phyloP scores from a whole-genome alignment of 2,113 vertebrate genomes.

The Malurus elegans region DNA sequence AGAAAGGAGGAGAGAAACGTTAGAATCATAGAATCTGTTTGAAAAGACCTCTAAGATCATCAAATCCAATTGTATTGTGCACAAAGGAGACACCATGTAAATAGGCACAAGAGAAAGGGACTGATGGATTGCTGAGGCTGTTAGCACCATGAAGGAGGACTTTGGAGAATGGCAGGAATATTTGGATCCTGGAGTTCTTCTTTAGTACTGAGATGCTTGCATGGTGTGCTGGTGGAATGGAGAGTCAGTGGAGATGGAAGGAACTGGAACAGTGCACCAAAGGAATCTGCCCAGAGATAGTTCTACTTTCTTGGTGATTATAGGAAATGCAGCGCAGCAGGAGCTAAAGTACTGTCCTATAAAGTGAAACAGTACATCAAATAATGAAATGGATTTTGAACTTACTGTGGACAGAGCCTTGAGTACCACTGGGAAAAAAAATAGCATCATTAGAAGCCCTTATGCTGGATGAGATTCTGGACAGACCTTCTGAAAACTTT shows the following conservation, averaged over 20 bases:
- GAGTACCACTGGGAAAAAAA: not conserved
- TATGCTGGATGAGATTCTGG: not conserved
- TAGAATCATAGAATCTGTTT: not conserved
- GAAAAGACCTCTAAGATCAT: not conserved
- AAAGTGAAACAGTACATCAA: not conserved
- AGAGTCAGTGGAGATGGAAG: not conserved
- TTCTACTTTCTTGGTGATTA: not conserved
- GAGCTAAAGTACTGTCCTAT: not conserved
- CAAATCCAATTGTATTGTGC: not conserved
- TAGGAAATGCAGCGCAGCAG: not conserved
- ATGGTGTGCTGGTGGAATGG: not conserved
- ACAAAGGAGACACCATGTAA: not conserved
- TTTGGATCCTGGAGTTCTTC: not conserved
- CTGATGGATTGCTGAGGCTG: not conserved
- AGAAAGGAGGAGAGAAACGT: not conserved
- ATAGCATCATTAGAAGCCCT: not conserved
- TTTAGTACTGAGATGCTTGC: not conserved
- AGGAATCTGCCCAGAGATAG: not conserved
- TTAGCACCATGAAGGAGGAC: not conserved
- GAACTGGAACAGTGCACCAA: not conserved
- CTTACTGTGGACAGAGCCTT: not conserved
- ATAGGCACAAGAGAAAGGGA: not conserved
- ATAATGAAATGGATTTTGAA: not conserved
- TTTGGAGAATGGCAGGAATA: not conserved
- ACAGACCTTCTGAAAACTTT: conserved; percentile 12